A percentile compares a stretch with the other conserved stretches of the same genome.
Evolutionary conservation across 2,113 vertebrate genomes (phyloP).

Genomic region (Himantopus leucocephalus): DNA sequence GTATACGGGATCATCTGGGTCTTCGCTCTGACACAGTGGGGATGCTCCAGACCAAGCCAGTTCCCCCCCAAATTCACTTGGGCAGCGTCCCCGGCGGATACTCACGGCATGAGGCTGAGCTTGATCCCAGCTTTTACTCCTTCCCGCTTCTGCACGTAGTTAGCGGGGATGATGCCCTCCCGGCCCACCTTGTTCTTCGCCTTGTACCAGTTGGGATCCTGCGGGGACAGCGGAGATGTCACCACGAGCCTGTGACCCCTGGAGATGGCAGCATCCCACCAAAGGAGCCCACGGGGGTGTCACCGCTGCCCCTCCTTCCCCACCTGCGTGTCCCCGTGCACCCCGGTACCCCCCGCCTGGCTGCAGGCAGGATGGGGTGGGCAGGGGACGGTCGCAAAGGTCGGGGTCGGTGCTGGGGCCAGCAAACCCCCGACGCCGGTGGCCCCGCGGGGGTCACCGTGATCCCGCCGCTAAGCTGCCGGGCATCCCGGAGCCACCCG

Average conservation of each 20-base stretch:
- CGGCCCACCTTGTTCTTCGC: conserved; percentile 90
- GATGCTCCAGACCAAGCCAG: not conserved
- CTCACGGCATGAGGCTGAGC: conserved; percentile 99
- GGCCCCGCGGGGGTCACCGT: fast-evolving
- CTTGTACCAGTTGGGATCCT: conserved; percentile 99
- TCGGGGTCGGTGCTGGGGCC: fast-evolving
- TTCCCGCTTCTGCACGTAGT: conserved; percentile 95
- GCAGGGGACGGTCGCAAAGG: not conserved
- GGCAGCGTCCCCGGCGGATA: not conserved
- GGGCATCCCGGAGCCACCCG: not conserved
- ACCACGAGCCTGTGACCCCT: fast-evolving
- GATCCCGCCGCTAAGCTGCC: fast-evolving
- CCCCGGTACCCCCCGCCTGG: fast-evolving
- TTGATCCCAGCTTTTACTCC: conserved; percentile 90
- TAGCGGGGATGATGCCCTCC: conserved; percentile 93
- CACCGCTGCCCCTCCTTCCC: not conserved
- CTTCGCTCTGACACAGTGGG: not conserved
- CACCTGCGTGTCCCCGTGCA: not conserved
- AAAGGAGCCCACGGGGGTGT: fast-evolving
- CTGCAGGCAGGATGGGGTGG: not conserved
- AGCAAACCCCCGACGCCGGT: fast-evolving
- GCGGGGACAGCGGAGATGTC: not conserved
- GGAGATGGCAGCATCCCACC: not conserved
- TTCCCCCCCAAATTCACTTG: not conserved
- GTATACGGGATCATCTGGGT: fast-evolving